These are phyloP conservation scores for Acleris sparsana DNA, from an alignment of 2,888 invertebrate species.

Conservation along the genomic window DNA sequence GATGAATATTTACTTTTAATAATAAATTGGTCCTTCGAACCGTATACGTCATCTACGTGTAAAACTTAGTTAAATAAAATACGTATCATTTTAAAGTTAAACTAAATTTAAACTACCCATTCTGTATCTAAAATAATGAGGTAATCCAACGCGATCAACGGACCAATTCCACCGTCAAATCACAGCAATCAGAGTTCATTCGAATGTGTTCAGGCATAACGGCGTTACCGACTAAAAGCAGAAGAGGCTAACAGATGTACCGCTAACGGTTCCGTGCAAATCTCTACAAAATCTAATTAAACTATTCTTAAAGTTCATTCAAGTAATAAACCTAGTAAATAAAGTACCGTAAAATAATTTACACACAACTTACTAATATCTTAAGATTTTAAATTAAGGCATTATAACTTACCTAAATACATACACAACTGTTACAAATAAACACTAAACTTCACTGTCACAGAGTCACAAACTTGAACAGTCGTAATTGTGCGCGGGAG, in stretches of 20 bases:
- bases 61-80: neutral
- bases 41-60: too few relatives aligned
- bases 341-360: slow-evolving; percentile 12
- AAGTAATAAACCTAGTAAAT: neutral
- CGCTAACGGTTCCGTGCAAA: slow-evolving; percentile 25
- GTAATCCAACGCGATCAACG: slow-evolving; percentile 4
- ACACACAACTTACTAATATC: neutral
- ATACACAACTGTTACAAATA: slow-evolving; percentile 5
- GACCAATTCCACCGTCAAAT: slow-evolving; percentile 12
- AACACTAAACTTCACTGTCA: slow-evolving; percentile 18
- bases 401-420: slow-evolving; percentile 9
- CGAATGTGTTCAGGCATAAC: slow-evolving; percentile 36
- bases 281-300: slow-evolving; percentile 10
- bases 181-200: slow-evolving; percentile 29
- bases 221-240: slow-evolving; percentile 27
- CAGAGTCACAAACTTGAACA: slow-evolving; percentile 13
- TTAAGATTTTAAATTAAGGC: neutral
- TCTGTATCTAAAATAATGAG: neutral
- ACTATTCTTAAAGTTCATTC: neutral
- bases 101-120: neutral
- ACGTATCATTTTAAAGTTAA: neutral
- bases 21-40: too few relatives aligned
- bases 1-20: too few relatives aligned
- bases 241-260: slow-evolving; percentile 14
- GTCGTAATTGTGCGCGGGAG: slow-evolving; percentile 44